Percentiles rank a stretch among this genome's conserved stretches.
Evolutionary conservation across 1,140 invertebrate species (phyloP).

Genomic region (Sitobion miscanthi): DNA sequence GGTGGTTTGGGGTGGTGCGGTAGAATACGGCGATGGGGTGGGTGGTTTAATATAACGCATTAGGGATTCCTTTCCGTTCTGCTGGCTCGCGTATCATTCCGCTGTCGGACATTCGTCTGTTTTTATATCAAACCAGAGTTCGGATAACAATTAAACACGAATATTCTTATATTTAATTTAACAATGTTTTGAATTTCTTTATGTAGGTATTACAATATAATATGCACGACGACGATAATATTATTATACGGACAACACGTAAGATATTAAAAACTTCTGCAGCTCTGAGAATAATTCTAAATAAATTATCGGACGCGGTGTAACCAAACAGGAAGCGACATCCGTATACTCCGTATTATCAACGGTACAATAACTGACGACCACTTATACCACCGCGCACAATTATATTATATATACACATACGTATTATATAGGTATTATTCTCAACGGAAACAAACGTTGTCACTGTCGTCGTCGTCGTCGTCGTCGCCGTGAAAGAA

Average conservation of each 20-base stretch:
- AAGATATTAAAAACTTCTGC: neutral
- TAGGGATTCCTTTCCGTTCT: neutral
- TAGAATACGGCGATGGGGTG: neutral
- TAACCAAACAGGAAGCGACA: constrained; percentile 13
- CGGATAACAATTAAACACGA: neutral
- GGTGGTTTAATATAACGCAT: constrained; percentile 5
- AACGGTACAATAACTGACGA: neutral
- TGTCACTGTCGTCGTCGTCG: neutral
- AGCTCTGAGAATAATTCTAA: neutral
- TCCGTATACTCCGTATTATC: neutral
- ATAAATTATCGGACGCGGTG: constrained; percentile 18
- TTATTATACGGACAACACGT: neutral
- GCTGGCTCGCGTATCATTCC: neutral
- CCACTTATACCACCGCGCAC: neutral
- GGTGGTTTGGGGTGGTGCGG: neutral
- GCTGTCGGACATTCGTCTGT: neutral
- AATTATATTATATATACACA: neutral
- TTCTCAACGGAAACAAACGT: neutral
- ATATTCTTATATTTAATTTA: neutral
- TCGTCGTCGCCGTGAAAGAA: neutral
- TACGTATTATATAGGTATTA: neutral
- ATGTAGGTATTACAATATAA: neutral
- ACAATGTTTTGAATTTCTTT: too few relatives aligned
- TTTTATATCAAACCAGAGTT: neutral
- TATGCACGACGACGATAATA: too few relatives aligned